Percentiles rank a stretch among this genome's conserved stretches.
Conservation (phyloP, 64 coral and sea anemone species). For the Porites lutea region DNA sequence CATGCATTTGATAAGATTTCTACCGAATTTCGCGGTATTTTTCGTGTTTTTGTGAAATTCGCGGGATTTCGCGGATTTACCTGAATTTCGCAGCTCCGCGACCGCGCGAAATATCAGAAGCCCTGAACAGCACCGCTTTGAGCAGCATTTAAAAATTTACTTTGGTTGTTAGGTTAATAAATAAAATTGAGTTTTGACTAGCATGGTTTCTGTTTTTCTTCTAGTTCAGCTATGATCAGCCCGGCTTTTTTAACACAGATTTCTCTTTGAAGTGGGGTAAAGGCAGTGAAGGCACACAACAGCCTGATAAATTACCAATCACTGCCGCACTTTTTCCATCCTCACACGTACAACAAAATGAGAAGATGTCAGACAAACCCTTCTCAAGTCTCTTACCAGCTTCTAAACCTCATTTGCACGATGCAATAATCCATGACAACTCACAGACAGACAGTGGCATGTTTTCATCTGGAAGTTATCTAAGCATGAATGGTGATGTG, state of each 20-base stretch:
- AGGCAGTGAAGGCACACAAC: background rate
- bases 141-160: background rate
- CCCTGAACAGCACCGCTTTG: no score
- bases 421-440: background rate
- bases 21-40: no score
- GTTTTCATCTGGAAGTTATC: constrained; percentile 30
- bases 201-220: background rate
- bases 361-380: constrained; percentile 11
- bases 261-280: background rate
- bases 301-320: constrained; percentile 27
- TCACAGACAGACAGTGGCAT: constrained; percentile 44
- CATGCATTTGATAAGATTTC: no score
- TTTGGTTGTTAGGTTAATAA: background rate
- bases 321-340: background rate
- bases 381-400: background rate
- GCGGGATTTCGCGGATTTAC: no score
- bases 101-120: no score
- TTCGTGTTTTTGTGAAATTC: no score
- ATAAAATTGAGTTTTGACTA: no score
- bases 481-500: constrained; percentile 11
- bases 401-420: background rate
- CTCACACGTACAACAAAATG: background rate
- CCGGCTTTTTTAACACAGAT: constrained; percentile 5
- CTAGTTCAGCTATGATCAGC: constrained; percentile 1
- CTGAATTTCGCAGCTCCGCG: no score